Evolutionary conservation across 2,113 vertebrate genomes (phyloP).

Genomic region (Tylochromis polylepis): DNA sequence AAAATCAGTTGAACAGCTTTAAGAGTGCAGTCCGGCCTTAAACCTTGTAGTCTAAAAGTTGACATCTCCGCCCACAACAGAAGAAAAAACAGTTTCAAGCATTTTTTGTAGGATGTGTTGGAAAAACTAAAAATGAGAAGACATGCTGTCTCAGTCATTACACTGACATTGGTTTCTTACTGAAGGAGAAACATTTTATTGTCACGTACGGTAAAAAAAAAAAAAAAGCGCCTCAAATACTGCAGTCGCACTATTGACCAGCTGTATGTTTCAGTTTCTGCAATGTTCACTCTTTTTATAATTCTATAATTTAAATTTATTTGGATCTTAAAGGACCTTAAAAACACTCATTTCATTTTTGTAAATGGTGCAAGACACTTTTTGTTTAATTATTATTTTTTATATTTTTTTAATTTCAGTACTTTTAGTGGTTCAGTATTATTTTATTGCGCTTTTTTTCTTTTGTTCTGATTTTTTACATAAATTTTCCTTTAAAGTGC

Average conservation of each 20-base stretch:
- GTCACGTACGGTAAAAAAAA: no score
- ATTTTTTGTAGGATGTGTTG: not conserved
- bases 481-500: not conserved
- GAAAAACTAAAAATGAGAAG: not conserved
- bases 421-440: not conserved
- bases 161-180: not conserved
- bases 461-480: not conserved
- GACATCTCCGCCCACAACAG: no score
- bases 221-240: no score
- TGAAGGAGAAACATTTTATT: no score
- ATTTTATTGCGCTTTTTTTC: not conserved
- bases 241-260: not conserved
- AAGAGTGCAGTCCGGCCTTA: not conserved
- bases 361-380: no score
- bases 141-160: not conserved
- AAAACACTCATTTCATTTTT: not conserved
- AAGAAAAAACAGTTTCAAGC: accelerated
- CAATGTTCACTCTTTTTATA: not conserved
- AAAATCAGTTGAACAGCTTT: not conserved
- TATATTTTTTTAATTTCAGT: not conserved
- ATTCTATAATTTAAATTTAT: not conserved
- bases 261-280: not conserved
- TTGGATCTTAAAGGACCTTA: not conserved
- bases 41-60: no score
- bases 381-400: not conserved